Evolutionary conservation across 2,113 vertebrate species (phyloP), one percentile per base, ranked within the genome.

Genomic region (Gasterosteus nipponicus): DNA sequence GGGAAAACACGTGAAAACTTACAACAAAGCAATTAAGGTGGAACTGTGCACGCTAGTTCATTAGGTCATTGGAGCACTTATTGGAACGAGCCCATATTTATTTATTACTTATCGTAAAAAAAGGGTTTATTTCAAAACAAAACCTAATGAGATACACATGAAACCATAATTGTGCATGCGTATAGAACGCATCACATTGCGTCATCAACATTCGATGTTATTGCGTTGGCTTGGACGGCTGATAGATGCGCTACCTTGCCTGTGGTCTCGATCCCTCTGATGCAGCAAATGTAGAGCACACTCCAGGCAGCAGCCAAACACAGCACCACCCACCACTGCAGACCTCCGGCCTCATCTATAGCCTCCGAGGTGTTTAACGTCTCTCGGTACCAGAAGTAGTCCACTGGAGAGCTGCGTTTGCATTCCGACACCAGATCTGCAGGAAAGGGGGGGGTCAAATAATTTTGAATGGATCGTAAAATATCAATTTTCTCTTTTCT

Each of bases 321-420:
- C 53, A 69, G 38, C 51, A 69, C 67, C 38, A 69, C 19, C 67
- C 38, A 39, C 67, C 67, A 69, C 9, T 69, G 67, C 67, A 69
- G 38, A 14, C 67, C 53, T 11, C 67, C 67, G 19, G 38, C 5
- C 0, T 57, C 53, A 3, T 69, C 67, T 42, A 69, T 69, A 39
- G 14, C 0, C 67, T 29, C 22, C 5, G 67, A 69, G 22, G 53
- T 57, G 53, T 69, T 69, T 35, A 69, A 15, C 4, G 67, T 69
- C 38, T 69, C 67, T 31, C 67, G 29, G 67, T 69, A 69, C 67
- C 67, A 69, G 38, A 69, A 69, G 67, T 69, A 69, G 67, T 69
- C 67, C 51, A 69, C 67, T 12, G 67, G 51, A 42, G 67, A 69
- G 67, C 67, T 69, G 67, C 67, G 67, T 69, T 57, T 44, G 67